phyloP scores from a whole-genome alignment of 2,113 vertebrate species.

The Mellivora capensis region DNA sequence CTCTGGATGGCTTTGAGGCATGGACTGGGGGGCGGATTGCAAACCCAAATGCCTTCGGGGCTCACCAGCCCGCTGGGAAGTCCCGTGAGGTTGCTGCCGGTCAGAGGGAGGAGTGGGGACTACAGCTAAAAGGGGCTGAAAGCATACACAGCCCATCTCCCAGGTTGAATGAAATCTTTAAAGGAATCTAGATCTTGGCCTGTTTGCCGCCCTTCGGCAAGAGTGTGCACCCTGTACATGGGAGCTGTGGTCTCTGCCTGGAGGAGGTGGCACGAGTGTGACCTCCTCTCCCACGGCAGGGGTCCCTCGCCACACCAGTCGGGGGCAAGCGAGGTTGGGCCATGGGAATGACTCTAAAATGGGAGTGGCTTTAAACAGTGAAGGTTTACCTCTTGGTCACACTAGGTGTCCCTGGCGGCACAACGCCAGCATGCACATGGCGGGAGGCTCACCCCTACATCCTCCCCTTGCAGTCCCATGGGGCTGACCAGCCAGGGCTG shows the following conservation, averaged over 20 bases:
- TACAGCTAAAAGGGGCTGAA: not conserved
- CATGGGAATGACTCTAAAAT: not conserved
- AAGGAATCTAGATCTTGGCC: not conserved
- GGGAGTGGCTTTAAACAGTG: not conserved
- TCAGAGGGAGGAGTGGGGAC: not conserved
- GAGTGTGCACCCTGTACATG: not conserved
- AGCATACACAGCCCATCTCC: not conserved
- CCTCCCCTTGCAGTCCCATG: not conserved
- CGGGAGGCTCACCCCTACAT: not conserved
- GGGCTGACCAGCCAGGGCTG: not conserved
- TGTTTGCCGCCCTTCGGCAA: not conserved
- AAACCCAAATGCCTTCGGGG: not conserved
- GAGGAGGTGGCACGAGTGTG: not conserved
- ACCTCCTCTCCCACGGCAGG: not conserved
- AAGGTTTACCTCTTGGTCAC: not conserved
- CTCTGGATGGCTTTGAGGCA: not conserved
- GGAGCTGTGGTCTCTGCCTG: not conserved
- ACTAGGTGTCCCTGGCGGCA: not conserved
- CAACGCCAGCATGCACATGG: not conserved
- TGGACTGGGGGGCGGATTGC: not conserved
- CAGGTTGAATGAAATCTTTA: not conserved
- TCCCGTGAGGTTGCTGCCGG: not conserved
- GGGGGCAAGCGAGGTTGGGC: not conserved
- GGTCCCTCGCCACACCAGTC: not conserved
- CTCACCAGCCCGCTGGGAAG: not conserved